phyloP scores from a whole-genome alignment of 2,113 vertebrate species.

The Pomatostomus ruficeps region DNA sequence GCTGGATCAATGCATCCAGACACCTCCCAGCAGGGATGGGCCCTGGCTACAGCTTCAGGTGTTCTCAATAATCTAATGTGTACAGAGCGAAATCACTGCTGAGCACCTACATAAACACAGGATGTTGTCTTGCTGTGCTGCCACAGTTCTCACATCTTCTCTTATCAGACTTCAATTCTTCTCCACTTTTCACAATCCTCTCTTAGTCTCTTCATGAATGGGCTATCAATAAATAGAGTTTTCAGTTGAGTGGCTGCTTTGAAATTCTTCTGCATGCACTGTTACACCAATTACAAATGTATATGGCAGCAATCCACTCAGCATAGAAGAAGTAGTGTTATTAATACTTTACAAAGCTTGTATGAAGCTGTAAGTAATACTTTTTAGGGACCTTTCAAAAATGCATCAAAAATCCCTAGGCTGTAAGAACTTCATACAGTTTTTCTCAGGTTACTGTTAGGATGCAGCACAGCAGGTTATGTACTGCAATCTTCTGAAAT shows the following conservation, averaged over 20 bases:
- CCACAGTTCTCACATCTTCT: background rate
- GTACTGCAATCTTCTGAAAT: background rate
- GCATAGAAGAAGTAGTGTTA: background rate
- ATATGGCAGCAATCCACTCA: background rate
- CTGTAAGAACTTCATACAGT: background rate
- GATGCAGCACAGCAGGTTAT: background rate
- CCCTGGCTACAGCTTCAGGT: background rate
- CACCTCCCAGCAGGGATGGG: background rate
- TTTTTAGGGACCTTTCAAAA: background rate
- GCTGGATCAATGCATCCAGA: background rate
- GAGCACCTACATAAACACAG: background rate
- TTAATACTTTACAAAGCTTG: constrained; percentile 1
- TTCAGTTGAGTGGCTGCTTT: constrained; percentile 27
- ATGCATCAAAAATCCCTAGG: background rate
- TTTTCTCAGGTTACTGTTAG: background rate
- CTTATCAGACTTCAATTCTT: background rate
- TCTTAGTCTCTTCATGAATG: background rate
- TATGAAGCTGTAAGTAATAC: background rate
- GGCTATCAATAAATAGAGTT: constrained; percentile 10
- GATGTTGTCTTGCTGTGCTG: background rate
- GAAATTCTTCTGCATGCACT: constrained; percentile 20
- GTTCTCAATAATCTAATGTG: background rate
- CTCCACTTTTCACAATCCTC: background rate
- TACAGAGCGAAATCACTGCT: background rate
- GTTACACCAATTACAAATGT: constrained; percentile 11